phyloP scores from a whole-genome alignment of 2,888 invertebrate genomes.

The Pantelozetes paolii region DNA sequence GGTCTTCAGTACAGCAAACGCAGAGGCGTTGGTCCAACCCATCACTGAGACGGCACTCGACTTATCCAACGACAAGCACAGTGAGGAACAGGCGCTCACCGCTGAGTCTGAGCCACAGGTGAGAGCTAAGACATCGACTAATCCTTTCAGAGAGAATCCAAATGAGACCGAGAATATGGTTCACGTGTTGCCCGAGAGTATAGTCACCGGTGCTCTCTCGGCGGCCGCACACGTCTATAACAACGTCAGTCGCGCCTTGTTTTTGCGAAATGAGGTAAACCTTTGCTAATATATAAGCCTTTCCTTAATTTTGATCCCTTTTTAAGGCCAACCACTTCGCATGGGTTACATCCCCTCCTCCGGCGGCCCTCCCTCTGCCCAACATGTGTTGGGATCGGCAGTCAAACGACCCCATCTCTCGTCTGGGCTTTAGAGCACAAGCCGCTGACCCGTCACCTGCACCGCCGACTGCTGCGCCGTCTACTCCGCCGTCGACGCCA shows the following conservation, averaged over 20 bases:
- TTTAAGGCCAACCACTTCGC: slow-evolving; percentile 25
- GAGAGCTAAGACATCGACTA: slow-evolving; percentile 2
- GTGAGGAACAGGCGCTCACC: not conserved
- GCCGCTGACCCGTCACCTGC: not conserved
- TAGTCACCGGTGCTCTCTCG: slow-evolving; percentile 44
- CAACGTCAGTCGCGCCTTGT: slow-evolving; percentile 45
- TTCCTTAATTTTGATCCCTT: not conserved
- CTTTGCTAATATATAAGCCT: not conserved
- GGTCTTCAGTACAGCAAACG: not conserved
- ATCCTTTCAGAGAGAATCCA: slow-evolving; percentile 1
- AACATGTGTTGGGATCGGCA: not conserved
- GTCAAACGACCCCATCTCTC: not conserved
- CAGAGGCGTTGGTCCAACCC: not conserved
- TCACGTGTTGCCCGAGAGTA: slow-evolving; percentile 47
- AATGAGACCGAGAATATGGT: slow-evolving; percentile 39
- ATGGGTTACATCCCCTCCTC: slow-evolving; percentile 7
- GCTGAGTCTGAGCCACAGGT: not conserved
- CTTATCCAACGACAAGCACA: not conserved
- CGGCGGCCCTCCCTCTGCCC: slow-evolving; percentile 6
- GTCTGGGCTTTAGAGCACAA: too few relatives aligned
- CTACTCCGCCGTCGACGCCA: not conserved
- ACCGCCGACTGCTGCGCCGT: not conserved
- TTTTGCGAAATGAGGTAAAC: slow-evolving; percentile 42
- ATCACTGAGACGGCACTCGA: not conserved
- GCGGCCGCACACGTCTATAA: slow-evolving; percentile 46